Evolutionary conservation across 2,797 vertebrate species (phyloP), one percentile per base, ranked within the genome.

Genomic region (Halcyon leucocephala): DNA sequence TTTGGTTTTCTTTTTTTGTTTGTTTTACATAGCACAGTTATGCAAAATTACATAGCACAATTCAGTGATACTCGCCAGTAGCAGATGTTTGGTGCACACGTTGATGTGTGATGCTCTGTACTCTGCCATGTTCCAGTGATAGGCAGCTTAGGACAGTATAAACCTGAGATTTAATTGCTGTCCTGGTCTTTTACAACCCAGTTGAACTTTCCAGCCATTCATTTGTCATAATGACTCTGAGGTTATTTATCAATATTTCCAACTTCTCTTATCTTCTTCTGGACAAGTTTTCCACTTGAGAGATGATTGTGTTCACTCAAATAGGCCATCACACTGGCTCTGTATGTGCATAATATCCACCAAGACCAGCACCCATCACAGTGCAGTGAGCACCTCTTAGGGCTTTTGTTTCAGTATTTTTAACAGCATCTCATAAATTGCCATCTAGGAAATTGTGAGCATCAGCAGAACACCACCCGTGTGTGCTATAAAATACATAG

Each of bases 211-310:
- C 18, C n/a, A 77, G 35, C 48, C 15, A 13, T 82, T 72, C 17
- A 13, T 84, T 93, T 89, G 42, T 79, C 78, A 41, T 90, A 58
- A 64, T 87, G 80, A 52, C 17, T 81, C 33, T 67, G 20, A 79
- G 39, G 31, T 66, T 4, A 52, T 70, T 82, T 49, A 41, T 82
- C 37, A 70, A 31, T 60, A 55, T 84, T 89, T 90, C 78, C 42
- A 80, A 0, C 22, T 62, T 17, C 49, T 84, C 21, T 93, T 71
- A 65, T 2, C 48, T 82, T 29, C 51, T 86, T 86, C 54, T 92
- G 70, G 66, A 41, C 25, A 73, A 46, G 48, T 93, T 93, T 96
- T 86, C n/a, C n/a, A 35, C 66, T 93, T 93, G 64, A 85, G 71
- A 77, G 81, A 29, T 85, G 82, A 67, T 85, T 85, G 66, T 9